Conservation (phyloP, 2,113 vertebrate species). For the Beaufortia kweichowensis region DNA sequence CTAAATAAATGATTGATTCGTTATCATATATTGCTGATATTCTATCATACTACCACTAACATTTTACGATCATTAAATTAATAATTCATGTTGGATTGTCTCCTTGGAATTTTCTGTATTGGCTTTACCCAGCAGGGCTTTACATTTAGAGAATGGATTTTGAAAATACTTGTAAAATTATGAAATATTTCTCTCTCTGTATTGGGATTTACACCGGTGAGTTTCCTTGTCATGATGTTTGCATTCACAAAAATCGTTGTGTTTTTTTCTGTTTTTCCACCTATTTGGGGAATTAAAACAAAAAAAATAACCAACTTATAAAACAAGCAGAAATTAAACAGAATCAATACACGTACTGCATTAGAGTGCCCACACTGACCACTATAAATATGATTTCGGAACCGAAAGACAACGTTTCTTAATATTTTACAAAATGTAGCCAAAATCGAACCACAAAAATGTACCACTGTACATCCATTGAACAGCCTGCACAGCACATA, state of each 20-base stretch:
- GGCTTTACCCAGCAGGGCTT: conserved; percentile 44
- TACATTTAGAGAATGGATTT: conserved; percentile 53
- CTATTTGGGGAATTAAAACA: conserved; percentile 64
- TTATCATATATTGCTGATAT: conserved; percentile 77
- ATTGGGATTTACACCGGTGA: conserved; percentile 84
- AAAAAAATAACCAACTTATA: conserved; percentile 43
- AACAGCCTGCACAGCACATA: conserved; percentile 83
- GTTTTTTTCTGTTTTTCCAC: conserved; percentile 76
- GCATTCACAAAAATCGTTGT: conserved; percentile 73
- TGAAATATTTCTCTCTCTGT: conserved; percentile 54
- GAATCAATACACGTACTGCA: conserved; percentile 52
- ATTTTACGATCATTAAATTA: conserved; percentile 59
- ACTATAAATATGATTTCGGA: conserved; percentile 76
- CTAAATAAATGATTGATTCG: conserved; percentile 68
- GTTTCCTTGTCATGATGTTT: conserved; percentile 93
- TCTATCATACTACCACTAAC: conserved; percentile 63
- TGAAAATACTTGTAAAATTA: conserved; percentile 51
- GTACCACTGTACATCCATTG: conserved; percentile 84
- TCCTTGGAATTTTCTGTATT: conserved; percentile 62
- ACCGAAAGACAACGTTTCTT: conserved; percentile 76
- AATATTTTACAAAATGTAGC: conserved; percentile 83
- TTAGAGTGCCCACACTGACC: conserved; percentile 77
- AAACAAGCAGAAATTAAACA: conserved; percentile 19
- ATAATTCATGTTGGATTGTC: conserved; percentile 73
- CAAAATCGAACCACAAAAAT: conserved; percentile 36